These are phyloP conservation scores for Drosophila bunnanda DNA, from an alignment of 2,888 invertebrate genomes.

Conservation along the genomic window DNA sequence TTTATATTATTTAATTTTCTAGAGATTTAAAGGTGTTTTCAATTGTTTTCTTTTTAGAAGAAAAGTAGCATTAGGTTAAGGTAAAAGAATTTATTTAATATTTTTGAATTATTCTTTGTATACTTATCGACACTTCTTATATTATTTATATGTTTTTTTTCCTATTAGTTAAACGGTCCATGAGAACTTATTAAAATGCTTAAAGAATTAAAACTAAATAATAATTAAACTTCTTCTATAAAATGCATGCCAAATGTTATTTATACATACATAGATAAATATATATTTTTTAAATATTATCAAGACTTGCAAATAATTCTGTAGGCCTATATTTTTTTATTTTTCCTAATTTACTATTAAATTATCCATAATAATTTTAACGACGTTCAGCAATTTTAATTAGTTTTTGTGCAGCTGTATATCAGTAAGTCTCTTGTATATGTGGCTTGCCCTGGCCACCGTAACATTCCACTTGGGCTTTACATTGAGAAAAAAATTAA, in stretches of 20 bases:
- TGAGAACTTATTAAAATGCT: background rate
- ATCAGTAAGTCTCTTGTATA: constrained; percentile 17
- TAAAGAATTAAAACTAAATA: background rate
- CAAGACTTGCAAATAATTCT: rapidly evolving
- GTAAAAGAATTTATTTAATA: background rate
- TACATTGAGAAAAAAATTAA: constrained; percentile 12
- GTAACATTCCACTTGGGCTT: constrained; percentile 44
- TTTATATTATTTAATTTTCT: background rate
- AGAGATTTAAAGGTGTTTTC: background rate
- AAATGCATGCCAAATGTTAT: background rate
- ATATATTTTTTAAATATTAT: too few species aligned
- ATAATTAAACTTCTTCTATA: too few species aligned
- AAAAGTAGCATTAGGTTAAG: too few species aligned
- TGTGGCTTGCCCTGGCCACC: constrained; percentile 25
- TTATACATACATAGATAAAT: too few species aligned
- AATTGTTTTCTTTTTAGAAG: too few species aligned
- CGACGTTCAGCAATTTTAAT: constrained; percentile 60
- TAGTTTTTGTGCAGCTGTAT: constrained; percentile 42
- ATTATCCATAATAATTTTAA: constrained; percentile 44
- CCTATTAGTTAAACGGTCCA: too few species aligned
- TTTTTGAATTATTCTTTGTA: background rate
- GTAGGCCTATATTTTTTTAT: background rate
- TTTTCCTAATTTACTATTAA: constrained; percentile 49
- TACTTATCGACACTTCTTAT: background rate
- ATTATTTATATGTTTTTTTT: too few species aligned